phyloP scores from a whole-genome alignment of 1,140 invertebrate species.

The Oreohelix idahoensis region DNA sequence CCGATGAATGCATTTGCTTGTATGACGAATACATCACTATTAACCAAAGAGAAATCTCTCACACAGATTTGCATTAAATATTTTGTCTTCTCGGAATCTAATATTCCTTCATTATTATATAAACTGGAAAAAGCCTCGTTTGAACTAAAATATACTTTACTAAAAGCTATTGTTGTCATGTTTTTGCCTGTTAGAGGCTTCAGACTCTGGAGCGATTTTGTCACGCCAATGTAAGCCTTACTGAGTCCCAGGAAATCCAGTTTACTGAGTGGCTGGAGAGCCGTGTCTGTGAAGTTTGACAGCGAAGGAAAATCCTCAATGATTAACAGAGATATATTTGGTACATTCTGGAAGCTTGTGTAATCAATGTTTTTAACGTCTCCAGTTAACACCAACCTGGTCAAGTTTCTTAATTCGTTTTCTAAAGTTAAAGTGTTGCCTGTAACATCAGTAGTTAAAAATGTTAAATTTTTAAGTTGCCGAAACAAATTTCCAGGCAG shows the following conservation, averaged over 20 bases:
- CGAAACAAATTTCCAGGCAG: neutral
- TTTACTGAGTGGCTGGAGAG: neutral
- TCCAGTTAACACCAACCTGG: neutral
- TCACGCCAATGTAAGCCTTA: neutral
- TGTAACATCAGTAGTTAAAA: neutral
- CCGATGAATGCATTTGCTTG: neutral
- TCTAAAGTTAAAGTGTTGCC: neutral
- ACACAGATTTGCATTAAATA: conserved; percentile 1
- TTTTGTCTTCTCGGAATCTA: neutral
- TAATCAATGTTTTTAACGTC: neutral
- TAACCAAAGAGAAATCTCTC: neutral
- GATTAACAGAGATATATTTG: neutral
- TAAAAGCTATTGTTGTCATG: neutral
- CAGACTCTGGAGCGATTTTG: neutral
- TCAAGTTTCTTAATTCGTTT: neutral
- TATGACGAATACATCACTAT: neutral
- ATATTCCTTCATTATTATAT: neutral
- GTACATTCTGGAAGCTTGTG: neutral
- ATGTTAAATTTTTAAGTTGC: neutral
- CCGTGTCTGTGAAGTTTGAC: neutral
- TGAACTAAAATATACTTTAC: neutral
- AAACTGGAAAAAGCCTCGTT: neutral
- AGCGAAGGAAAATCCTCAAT: neutral
- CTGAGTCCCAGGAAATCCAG: neutral
- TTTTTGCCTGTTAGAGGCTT: neutral